Percentiles rank a stretch among this genome's conserved stretches.
Evolutionary conservation across 2,113 vertebrate species (phyloP).

Genomic region (Chiloscyllium plagiosum): DNA sequence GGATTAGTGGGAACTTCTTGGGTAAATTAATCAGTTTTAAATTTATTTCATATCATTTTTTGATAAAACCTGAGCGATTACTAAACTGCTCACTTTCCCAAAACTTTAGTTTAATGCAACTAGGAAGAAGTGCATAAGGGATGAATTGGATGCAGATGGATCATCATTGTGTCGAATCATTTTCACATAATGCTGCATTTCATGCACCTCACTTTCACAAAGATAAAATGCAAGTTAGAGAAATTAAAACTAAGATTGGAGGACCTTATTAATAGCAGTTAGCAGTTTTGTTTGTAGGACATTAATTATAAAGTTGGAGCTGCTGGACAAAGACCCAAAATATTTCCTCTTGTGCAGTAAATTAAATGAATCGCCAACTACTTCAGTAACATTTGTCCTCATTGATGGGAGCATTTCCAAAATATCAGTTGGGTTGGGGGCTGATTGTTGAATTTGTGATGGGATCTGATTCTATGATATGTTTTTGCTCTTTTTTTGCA

Average conservation of each 20-base stretch:
- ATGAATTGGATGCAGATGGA: background rate
- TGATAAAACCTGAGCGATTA: background rate
- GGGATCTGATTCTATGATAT: background rate
- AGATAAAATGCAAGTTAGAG: background rate
- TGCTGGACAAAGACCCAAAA: background rate
- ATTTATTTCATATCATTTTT: background rate
- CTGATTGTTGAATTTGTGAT: background rate
- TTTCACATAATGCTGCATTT: background rate
- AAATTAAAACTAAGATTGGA: background rate
- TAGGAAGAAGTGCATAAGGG: background rate
- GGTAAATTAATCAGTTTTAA: background rate
- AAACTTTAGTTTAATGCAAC: background rate
- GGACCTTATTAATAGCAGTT: background rate
- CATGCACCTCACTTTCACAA: background rate
- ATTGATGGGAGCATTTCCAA: background rate
- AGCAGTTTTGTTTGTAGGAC: background rate
- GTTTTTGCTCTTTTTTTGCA: background rate
- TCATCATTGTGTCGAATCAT: background rate
- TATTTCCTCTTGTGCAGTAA: background rate
- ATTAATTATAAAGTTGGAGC: background rate
- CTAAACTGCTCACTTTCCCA: background rate
- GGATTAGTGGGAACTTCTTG: background rate
- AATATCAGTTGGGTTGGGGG: background rate
- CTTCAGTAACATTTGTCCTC: background rate
- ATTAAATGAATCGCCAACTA: background rate